A percentile compares a stretch with the other conserved stretches of the same genome.
phyloP scores from a whole-genome alignment of 92 coral and sea anemone genomes.

The Anthopleura xanthogrammica region DNA sequence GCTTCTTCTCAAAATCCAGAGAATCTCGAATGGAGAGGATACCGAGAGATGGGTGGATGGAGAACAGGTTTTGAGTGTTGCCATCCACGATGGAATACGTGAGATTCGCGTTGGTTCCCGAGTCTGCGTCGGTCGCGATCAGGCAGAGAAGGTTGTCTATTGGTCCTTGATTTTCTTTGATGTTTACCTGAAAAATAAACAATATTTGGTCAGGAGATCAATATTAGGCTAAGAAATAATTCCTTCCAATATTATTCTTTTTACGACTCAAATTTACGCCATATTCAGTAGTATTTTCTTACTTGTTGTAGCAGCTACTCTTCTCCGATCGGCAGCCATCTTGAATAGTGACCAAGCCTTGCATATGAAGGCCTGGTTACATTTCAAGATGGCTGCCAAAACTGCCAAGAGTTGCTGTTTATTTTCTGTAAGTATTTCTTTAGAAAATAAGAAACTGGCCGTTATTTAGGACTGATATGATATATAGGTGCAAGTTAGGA shows the following conservation, averaged over 20 bases:
- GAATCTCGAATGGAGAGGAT: constrained; percentile 62
- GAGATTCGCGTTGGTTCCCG: constrained; percentile 53
- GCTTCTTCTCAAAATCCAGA: constrained; percentile 72
- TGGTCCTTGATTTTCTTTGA: constrained; percentile 81
- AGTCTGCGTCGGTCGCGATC: constrained; percentile 75
- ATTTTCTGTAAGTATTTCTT: too few species aligned
- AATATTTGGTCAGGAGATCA: too few species aligned
- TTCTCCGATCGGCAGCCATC: background rate
- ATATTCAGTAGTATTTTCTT: background rate
- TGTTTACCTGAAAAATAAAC: constrained; percentile 47
- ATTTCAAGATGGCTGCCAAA: background rate
- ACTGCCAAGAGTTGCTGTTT: too few species aligned
- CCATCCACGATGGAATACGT: constrained; percentile 64
- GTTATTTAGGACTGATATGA: background rate
- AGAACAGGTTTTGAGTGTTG: constrained; percentile 58
- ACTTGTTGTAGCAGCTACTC: background rate
- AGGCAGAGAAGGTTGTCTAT: constrained; percentile 76
- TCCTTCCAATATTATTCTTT: background rate
- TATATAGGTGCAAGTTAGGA: background rate
- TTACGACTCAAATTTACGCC: background rate
- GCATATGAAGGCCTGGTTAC: background rate
- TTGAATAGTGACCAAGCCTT: constrained; percentile 10
- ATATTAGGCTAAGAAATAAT: too few species aligned
- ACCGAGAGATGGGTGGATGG: constrained; percentile 63
- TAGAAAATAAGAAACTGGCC: background rate